Evolutionary conservation across 2,113 vertebrate species (phyloP), one percentile per base, ranked within the genome.

Genomic region (Nycticryphes semicollaris): DNA sequence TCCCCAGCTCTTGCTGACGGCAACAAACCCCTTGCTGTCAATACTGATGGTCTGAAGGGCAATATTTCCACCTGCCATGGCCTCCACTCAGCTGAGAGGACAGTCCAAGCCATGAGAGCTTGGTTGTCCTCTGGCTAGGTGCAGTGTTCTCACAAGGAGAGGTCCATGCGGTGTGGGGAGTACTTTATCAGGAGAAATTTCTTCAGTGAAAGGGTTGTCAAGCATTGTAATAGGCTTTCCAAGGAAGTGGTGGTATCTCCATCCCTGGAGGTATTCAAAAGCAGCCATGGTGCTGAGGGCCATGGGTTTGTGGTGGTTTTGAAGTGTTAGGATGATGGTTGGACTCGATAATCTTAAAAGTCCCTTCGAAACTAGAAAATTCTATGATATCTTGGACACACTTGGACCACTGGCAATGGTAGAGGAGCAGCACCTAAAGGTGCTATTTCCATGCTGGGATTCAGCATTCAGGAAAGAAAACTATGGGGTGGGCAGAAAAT

Each of bases 81-180:
- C 45, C 74, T 83, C 39, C 3, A 4, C 37, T 14, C 50, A 60
- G 72, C 60, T 48, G 60, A 69, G 35, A 91, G 30, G 39, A 48
- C 39, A 51, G 73, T 39, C 20, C 30, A 15, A 77, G 50, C 41
- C 64, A 23, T 8, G 54, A 81, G 35, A 89, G 43, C 43, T 80
- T 72, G 12, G 76, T 72, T 35, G 18, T 66, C 10, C 45, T 41
- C 35, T 50, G 48, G 35, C 27, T 83, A 25, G 47, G 14, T 37
- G 39, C 17, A 39, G 9, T 6, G 6, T 62, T 39, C 56, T 62
- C 19, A 12, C 1, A 0, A 7, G n/a, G 54, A 28, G n/a, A 57
- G 39, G 28, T 48, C 11, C 10, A 21, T 0, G 0, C 6, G 9
- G 6, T 2, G 1, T 8, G 24, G 45, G n/a, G n/a, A n/a, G n/a